Base-by-base conservation (phyloP, 2,113 vertebrate genomes). In the Dromaius novaehollandiae region DNA sequence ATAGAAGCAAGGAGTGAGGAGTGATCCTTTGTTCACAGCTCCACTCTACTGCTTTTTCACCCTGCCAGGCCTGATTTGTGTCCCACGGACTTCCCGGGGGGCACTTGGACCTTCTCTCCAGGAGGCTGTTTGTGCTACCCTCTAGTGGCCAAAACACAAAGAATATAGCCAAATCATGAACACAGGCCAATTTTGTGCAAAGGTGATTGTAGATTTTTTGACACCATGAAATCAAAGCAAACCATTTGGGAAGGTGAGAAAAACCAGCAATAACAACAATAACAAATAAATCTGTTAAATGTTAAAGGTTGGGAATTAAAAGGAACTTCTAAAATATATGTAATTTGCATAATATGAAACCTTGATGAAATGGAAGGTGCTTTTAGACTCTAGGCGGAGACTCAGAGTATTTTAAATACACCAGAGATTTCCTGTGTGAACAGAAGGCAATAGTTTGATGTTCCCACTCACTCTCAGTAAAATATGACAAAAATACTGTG, bases 111-210 rank as follows among this genome's bases (percentile, higher is more conserved):
- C 86, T 46, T 61, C 34, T 36, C 71, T 87, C 36, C 63, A 82
- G 66, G 81, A 90, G 44, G 40, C 86, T 95, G 92, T 91, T 97
- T 92, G 87, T 97, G 87, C 94, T 97, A 89, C 96, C 96, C 91
- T 96, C 96, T 96, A 93, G 97, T 96, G 97, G 92, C 66, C 60
- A 73, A 76, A 89, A 28, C 50, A 74, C 44, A 24, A 91, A 91
- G 90, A 53, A 83, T 56, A 48, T 30, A 76, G 12, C 0, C 9
- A 70, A 82, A 63, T 80, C 28, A 25, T 19, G 53, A 89, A 16
- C 30, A 3, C 22, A 5, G 10, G 5, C 5, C 7, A 68, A 69
- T 69, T 82, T 79, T 19, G 6, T 11, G 3, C 4, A 34, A 56
- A 79, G 56, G n/a, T 56, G 48, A 71, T 12, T 0, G 3, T 1